phyloP scores from a whole-genome alignment of 2,113 vertebrate species.

The Corythaeola cristata region DNA sequence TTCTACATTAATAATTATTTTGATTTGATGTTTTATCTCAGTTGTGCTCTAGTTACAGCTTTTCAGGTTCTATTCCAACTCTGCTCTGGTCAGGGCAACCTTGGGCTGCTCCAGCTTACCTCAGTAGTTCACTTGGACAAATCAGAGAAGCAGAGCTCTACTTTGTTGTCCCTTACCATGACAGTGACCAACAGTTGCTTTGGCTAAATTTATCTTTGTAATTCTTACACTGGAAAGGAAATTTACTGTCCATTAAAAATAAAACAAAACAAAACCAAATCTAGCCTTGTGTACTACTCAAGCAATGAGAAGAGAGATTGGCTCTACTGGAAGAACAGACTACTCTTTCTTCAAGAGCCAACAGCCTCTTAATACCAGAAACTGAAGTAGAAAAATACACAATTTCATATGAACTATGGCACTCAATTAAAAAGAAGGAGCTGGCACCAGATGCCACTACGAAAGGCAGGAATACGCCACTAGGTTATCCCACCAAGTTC shows the following conservation, averaged over 20 bases:
- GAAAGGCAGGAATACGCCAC: not conserved
- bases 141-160: not conserved
- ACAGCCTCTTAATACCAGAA: not conserved
- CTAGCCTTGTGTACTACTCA: not conserved
- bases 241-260: not conserved
- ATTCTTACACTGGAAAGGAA: not conserved
- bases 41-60: not conserved
- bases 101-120: not conserved
- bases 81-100: not conserved
- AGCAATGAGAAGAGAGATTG: not conserved
- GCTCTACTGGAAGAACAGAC: not conserved
- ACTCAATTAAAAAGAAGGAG: not conserved
- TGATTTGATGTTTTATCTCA: not conserved
- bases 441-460: not conserved
- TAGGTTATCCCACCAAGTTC: not conserved
- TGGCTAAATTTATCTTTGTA: not conserved
- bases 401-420: not conserved
- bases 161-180: not conserved
- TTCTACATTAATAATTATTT: not conserved
- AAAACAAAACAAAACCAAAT: not conserved
- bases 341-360: not conserved
- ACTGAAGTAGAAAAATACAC: not conserved
- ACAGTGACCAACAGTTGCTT: not conserved
- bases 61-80: not conserved
- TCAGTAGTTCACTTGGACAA: not conserved